These are phyloP conservation scores for Propithecus deckenii DNA, from an alignment of 2,797 vertebrate species.

Conservation along the genomic window DNA sequence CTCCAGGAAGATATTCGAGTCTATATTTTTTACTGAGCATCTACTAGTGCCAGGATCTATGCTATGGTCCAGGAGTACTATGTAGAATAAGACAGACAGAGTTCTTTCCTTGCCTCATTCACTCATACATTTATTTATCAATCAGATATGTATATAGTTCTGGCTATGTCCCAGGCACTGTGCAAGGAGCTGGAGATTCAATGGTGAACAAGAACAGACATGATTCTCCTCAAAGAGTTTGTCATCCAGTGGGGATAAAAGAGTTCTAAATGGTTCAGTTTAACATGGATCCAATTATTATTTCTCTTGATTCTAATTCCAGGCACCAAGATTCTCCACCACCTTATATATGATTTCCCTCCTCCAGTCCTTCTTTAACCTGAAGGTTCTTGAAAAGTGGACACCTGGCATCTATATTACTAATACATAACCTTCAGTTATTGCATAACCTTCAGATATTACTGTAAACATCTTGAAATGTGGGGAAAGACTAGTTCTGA, in stretches of 20 bases:
- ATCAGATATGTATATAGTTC: not conserved
- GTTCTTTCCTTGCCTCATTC: not conserved
- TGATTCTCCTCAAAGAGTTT: not conserved
- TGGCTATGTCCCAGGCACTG: not conserved
- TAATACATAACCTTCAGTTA: not conserved
- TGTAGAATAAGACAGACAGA: not conserved
- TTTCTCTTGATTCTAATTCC: constrained; percentile 28
- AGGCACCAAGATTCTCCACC: not conserved
- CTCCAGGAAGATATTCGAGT: not conserved
- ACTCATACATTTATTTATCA: not conserved
- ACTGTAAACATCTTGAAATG: constrained; percentile 13
- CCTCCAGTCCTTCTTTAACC: not conserved
- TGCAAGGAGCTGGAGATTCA: not conserved
- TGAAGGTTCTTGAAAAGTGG: not conserved
- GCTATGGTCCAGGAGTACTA: not conserved
- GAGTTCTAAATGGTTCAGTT: not conserved
- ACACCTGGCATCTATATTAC: not conserved
- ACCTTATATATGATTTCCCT: not conserved
- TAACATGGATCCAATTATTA: not conserved
- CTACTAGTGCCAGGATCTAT: not conserved
- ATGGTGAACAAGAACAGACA: not conserved
- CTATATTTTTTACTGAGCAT: not conserved
- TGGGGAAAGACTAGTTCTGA: not conserved
- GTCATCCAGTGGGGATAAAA: not conserved
- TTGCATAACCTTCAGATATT: not conserved